Conservation (phyloP, 92 coral and sea anemone species). For the Zoanthus sociatus region DNA sequence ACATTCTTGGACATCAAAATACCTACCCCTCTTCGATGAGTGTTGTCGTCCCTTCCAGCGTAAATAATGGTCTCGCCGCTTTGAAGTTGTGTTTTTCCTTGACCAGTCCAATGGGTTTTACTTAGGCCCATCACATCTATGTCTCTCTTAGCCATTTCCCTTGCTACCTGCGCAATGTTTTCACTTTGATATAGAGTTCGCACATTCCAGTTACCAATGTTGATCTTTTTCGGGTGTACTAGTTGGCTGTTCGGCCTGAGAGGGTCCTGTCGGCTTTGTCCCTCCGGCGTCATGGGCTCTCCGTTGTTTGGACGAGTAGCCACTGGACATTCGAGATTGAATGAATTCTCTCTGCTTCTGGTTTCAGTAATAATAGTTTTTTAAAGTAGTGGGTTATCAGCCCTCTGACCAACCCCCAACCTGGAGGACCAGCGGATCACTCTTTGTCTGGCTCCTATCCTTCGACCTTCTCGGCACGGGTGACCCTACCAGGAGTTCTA, state of each 20-base stretch:
- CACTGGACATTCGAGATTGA: slow-evolving; percentile 19
- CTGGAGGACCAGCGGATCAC: too few relatives aligned
- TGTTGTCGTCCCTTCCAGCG: slow-evolving; percentile 22
- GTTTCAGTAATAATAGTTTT: slow-evolving; percentile 6
- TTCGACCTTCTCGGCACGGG: too few relatives aligned
- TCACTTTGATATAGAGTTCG: too few relatives aligned
- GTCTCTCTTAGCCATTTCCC: too few relatives aligned
- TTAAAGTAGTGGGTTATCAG: too few relatives aligned
- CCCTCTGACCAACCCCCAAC: too few relatives aligned
- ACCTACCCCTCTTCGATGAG: slow-evolving; percentile 8
- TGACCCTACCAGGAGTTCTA: too few relatives aligned
- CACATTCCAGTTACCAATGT: neutral
- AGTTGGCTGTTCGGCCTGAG: slow-evolving; percentile 26
- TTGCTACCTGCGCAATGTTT: too few relatives aligned
- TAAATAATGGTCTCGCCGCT: neutral
- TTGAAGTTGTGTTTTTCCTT: neutral
- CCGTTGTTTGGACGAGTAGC: slow-evolving; percentile 16
- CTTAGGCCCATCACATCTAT: slow-evolving; percentile 21
- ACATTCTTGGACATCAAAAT: neutral
- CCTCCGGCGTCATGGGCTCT: slow-evolving; percentile 9
- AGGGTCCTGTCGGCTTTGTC: slow-evolving; percentile 19
- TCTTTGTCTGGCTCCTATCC: too few relatives aligned
- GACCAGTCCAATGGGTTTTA: slow-evolving; percentile 20
- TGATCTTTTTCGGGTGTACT: slow-evolving; percentile 1
- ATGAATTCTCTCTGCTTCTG: neutral